These are phyloP conservation scores for Tauraco hartlaubi DNA, from an alignment of 2,797 vertebrate genomes.

Conservation along the genomic window DNA sequence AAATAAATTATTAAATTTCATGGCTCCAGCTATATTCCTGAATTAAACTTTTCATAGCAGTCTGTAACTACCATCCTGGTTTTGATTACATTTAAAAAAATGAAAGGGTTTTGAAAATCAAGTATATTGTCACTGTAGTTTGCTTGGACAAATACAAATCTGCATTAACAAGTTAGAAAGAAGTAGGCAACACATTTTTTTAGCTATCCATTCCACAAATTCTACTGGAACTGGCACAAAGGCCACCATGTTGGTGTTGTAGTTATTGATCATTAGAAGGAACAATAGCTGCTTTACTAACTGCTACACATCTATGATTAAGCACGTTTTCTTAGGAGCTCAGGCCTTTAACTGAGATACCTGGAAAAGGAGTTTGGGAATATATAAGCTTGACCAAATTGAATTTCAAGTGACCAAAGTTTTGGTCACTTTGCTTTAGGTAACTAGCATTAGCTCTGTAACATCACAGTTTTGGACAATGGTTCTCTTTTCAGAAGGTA, in stretches of 20 bases:
- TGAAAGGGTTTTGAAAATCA: not conserved
- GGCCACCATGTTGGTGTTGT: not conserved
- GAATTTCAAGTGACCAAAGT: not conserved
- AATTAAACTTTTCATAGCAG: not conserved
- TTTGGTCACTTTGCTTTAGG: not conserved
- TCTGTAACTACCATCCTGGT: not conserved
- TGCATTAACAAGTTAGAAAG: not conserved
- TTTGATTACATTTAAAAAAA: not conserved
- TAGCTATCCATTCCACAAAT: not conserved
- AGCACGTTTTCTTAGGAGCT: not conserved
- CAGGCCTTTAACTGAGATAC: not conserved
- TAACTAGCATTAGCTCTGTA: not conserved
- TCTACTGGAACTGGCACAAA: not conserved
- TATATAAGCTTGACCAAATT: not conserved
- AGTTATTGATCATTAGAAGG: not conserved
- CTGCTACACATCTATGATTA: not conserved
- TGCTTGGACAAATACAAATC: not conserved
- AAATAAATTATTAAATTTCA: not conserved
- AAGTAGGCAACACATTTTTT: not conserved
- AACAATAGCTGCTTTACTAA: not conserved
- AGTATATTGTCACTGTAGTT: not conserved
- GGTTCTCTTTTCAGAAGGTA: not conserved
- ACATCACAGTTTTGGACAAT: not conserved
- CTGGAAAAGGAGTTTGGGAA: not conserved
- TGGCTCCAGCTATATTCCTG: not conserved